Evolutionary conservation across 2,797 vertebrate genomes (phyloP).

Genomic region (Luscinia megarhynchos): DNA sequence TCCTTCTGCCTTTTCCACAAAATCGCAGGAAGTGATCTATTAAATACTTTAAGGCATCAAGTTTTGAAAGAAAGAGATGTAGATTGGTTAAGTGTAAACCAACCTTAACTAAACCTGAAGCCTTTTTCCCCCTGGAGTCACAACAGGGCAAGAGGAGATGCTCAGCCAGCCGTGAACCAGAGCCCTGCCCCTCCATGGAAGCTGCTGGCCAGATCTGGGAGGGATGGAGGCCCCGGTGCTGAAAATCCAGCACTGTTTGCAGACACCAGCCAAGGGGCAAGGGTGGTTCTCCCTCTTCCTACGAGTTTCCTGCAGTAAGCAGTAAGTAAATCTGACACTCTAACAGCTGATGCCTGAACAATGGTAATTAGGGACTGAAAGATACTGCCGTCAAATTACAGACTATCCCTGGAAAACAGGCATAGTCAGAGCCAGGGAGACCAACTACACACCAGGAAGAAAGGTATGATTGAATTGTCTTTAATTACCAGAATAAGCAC

Average conservation of each 20-base stretch:
- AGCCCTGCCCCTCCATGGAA: neutral
- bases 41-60: neutral
- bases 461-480: neutral
- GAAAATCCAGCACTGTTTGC: neutral
- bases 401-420: neutral
- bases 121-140: fast-evolving
- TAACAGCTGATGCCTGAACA: conserved; percentile 18
- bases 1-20: neutral
- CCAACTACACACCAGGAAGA: neutral
- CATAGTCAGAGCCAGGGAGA: neutral
- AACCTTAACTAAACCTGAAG: neutral
- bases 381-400: conserved; percentile 17
- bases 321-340: neutral
- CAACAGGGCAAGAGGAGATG: neutral
- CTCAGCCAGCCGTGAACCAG: neutral
- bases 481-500: neutral
- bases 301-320: neutral
- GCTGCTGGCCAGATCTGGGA: neutral
- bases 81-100: neutral
- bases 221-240: neutral
- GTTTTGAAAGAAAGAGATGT: neutral
- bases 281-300: neutral
- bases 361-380: conserved; percentile 2
- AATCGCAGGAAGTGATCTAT: neutral
- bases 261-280: neutral